Conservation (phyloP, 2,888 invertebrate genomes). For the Drosophila picticornis region DNA sequence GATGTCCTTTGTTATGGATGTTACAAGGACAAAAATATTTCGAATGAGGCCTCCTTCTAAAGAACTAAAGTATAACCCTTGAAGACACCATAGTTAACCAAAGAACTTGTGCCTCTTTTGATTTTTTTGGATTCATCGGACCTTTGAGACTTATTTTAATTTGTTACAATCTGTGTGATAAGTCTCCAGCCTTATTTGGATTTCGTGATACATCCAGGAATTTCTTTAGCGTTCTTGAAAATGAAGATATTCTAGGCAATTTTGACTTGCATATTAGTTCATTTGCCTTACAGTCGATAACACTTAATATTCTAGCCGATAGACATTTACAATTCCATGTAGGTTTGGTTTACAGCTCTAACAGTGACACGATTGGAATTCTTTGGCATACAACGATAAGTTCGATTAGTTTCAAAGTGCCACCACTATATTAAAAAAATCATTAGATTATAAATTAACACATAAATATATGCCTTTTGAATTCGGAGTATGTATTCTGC, state of each 20-base stretch:
- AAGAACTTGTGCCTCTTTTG: too few species aligned
- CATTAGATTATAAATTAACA: slow-evolving; percentile 62
- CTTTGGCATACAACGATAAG: slow-evolving; percentile 38
- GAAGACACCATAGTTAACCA: neutral
- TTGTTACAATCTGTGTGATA: too few species aligned
- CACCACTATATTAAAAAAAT: slow-evolving; percentile 58
- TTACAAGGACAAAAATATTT: neutral
- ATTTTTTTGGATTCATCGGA: neutral
- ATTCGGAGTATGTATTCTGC: slow-evolving; percentile 53
- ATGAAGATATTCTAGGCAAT: neutral
- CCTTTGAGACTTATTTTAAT: too few species aligned
- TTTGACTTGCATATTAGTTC: neutral
- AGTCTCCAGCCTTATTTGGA: too few species aligned
- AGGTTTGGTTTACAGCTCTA: neutral
- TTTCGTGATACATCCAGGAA: neutral
- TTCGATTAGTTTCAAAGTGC: slow-evolving; percentile 43
- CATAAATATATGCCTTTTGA: slow-evolving; percentile 56
- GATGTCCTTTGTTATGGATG: neutral
- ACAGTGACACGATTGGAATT: slow-evolving; percentile 10
- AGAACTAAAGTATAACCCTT: neutral
- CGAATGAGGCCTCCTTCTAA: neutral
- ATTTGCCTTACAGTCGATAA: neutral
- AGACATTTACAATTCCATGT: neutral
- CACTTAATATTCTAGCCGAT: neutral
- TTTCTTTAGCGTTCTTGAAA: neutral